phyloP scores from a whole-genome alignment of 2,113 vertebrate species.

The Enhydra lutris region DNA sequence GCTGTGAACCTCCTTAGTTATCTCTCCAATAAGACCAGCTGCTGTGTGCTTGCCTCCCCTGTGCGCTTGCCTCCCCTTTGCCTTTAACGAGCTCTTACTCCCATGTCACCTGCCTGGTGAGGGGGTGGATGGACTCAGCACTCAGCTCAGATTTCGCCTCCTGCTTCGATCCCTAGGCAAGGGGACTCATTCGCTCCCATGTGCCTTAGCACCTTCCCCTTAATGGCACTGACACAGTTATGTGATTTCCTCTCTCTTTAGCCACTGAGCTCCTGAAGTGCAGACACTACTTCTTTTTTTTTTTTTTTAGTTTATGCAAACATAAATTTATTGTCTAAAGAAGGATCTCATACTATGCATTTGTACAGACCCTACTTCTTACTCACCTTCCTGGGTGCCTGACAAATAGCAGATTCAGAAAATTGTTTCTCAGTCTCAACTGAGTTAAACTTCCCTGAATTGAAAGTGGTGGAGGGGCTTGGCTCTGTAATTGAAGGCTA shows the following conservation, averaged over 20 bases:
- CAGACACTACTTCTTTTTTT: neutral
- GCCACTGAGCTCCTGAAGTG: neutral
- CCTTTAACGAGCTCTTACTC: neutral
- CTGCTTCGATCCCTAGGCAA: neutral
- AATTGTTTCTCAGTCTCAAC: neutral
- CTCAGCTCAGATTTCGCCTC: neutral
- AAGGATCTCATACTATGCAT: too few relatives aligned
- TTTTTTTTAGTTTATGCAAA: too few relatives aligned
- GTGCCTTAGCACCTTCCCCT: neutral
- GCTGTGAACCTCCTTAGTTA: neutral
- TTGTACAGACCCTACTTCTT: neutral
- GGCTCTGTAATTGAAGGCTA: neutral
- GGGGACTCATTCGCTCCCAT: rapidly evolving
- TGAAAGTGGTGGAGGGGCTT: neutral
- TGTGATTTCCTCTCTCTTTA: neutral
- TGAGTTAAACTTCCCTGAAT: neutral
- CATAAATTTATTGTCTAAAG: too few relatives aligned
- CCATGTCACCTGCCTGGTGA: neutral
- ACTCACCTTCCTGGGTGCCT: neutral
- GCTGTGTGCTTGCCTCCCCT: neutral
- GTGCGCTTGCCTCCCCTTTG: too few relatives aligned
- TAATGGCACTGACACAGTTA: rapidly evolving
- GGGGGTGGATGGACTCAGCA: neutral
- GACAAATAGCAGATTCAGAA: neutral
- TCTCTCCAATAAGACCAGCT: neutral